Conservation (phyloP, 2,888 invertebrate species). For the Andrena haemorrhoa region DNA sequence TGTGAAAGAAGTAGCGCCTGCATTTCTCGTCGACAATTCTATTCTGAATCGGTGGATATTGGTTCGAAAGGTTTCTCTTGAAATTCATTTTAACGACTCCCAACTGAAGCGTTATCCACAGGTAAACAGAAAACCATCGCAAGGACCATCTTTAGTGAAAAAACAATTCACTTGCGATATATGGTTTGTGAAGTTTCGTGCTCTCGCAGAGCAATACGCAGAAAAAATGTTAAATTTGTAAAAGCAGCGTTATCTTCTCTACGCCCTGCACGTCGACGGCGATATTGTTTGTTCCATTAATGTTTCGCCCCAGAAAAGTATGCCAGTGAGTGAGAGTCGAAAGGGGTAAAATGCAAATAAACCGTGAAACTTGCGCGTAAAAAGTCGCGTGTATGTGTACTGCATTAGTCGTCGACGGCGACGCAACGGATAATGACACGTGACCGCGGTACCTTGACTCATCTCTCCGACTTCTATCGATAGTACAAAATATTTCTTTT, state of each 20-base stretch:
- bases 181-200: too few species aligned
- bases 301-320: not conserved
- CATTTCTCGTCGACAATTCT: too few species aligned
- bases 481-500: slow-evolving; percentile 52
- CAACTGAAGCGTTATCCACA: too few species aligned
- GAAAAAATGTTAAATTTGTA: too few species aligned
- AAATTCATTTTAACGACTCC: too few species aligned
- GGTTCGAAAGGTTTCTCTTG: too few species aligned
- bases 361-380: slow-evolving; percentile 19
- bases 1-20: not conserved
- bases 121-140: too few species aligned
- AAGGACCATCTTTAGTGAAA: too few species aligned
- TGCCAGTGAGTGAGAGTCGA: not conserved
- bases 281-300: not conserved
- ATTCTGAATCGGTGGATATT: not conserved
- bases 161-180: too few species aligned
- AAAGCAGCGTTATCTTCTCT: too few species aligned
- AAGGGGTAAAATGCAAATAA: slow-evolving; percentile 39
- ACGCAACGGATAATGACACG: slow-evolving; percentile 2
- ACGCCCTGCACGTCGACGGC: not conserved
- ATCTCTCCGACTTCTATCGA: slow-evolving; percentile 28
- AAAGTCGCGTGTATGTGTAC: slow-evolving; percentile 56
- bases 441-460: slow-evolving; percentile 19
- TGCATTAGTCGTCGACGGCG: slow-evolving; percentile 27
- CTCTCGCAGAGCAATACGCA: too few species aligned